Percentiles rank a stretch among this genome's conserved stretches.
Evolutionary conservation across 37 sponge, comb jelly and placozoan species (phyloP).

Genomic region (Ianthella basta): DNA sequence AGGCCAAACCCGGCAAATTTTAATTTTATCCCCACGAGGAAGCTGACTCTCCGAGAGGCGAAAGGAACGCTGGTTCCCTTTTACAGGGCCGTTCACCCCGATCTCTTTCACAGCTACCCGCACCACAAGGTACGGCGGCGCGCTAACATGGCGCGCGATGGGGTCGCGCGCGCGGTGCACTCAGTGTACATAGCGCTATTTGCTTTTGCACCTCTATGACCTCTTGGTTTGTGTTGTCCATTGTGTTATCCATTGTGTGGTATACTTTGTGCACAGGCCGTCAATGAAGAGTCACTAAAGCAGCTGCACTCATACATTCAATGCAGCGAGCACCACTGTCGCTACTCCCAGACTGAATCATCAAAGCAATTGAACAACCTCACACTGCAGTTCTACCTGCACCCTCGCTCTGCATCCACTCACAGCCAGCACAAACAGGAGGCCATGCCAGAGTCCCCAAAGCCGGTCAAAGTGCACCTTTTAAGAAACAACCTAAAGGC

Average conservation of each 20-base stretch:
- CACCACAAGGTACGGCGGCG: background rate
- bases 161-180: too few species aligned
- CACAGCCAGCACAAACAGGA: too few species aligned
- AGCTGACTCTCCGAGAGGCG: slow-evolving; percentile 3
- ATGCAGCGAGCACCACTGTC: too few species aligned
- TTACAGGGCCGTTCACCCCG: slow-evolving; percentile 49
- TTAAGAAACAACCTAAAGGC: background rate
- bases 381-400: slow-evolving; percentile 16
- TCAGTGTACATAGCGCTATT: too few species aligned
- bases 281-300: slow-evolving; percentile 45
- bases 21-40: background rate
- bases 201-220: background rate
- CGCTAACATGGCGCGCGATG: too few species aligned
- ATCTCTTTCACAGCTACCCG: slow-evolving; percentile 32
- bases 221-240: too few species aligned
- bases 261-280: background rate
- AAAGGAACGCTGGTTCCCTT: slow-evolving; percentile 14
- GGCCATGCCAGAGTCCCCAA: background rate
- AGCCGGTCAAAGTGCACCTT: background rate
- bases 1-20: too few species aligned
- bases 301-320: slow-evolving; percentile 38
- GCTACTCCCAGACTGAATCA: background rate
- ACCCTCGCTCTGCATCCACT: background rate
- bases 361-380: background rate
- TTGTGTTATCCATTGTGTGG: background rate